Base-by-base conservation (phyloP, 2,888 invertebrate species). In the Drosophila kanekoi region DNA sequence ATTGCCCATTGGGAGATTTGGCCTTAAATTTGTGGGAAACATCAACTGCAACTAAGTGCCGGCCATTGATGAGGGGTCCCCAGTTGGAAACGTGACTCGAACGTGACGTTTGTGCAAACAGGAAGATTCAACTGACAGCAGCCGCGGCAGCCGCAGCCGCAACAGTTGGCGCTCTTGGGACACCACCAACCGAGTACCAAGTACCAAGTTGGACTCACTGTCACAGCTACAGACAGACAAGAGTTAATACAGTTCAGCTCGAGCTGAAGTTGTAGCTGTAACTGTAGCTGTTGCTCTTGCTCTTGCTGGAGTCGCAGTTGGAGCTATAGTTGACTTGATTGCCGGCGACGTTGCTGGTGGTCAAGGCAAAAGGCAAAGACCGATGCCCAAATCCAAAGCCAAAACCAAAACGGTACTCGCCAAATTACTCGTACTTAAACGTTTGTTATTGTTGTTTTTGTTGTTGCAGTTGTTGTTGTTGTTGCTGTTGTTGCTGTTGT, bases 61-160 rank as follows among this genome's bases (percentile, higher is more conserved):
- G 62, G 32, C 63, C 77, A 77, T 77, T 77, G 77, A 77, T 77
- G 75, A 76, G 66, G 77, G 79, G 79, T 66, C 80, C 66, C 62
- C 80, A 72, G 82, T 87, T 85, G 82, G 79, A 88, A 83, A 83
- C 89, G 89, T 85, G 85, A 85, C 85, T 85, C 72, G 87, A 87
- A 85, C 85, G 89, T 89, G 85, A 85, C 89, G 85, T 85, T 85
- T 85, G 89, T 84, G 89, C 85, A 85, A 85, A 85, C 85, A 85
- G 85, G 87, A 85, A 85, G 89, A 85, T 85, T 75, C 80, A 83
- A 83, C 86, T 82, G 80, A 86, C 86, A 86, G 86, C 88, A 77
- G 84, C 81, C 63, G 78, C 68, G 53, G 60, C 40, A 23, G 16
- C 57, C 58, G 48, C 52, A 54, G 53, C 60, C 64, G 71, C 80